Evolutionary conservation across 2,113 vertebrate genomes (phyloP).

Genomic region (Machaerirhynchus nigripectus): DNA sequence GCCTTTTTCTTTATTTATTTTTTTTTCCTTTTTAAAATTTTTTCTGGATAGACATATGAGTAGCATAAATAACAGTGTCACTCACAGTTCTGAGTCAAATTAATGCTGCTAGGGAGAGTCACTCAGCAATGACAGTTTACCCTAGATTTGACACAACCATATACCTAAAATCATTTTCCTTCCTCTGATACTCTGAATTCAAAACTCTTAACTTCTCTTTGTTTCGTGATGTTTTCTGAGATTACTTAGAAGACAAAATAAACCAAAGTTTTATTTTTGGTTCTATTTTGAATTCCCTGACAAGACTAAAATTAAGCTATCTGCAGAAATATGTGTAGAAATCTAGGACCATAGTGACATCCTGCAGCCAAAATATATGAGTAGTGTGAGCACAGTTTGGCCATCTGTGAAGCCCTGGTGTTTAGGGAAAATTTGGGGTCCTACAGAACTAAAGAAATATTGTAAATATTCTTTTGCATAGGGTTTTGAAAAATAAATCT

Average conservation of each 20-base stretch:
- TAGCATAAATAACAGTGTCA: background rate
- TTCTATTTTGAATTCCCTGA: background rate
- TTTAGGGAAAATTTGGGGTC: background rate
- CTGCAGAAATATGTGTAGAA: background rate
- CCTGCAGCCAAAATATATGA: background rate
- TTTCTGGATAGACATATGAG: background rate
- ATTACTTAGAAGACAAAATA: background rate
- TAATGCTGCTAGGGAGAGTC: background rate
- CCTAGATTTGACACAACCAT: background rate
- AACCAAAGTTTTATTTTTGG: background rate
- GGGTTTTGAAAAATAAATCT: background rate
- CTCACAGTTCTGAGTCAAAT: background rate
- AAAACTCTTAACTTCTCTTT: background rate
- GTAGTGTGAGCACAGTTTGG: background rate
- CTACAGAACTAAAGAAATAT: background rate
- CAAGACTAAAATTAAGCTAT: background rate
- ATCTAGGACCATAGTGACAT: background rate
- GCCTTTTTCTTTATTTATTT: background rate
- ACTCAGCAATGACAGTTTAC: background rate
- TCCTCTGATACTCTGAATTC: background rate
- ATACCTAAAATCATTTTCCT: background rate
- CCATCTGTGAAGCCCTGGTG: background rate
- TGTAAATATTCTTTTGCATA: background rate
- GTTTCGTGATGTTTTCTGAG: background rate
- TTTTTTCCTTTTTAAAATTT: rapidly evolving